Conservation (phyloP, 2,113 vertebrate species). For the Chionis minor region DNA sequence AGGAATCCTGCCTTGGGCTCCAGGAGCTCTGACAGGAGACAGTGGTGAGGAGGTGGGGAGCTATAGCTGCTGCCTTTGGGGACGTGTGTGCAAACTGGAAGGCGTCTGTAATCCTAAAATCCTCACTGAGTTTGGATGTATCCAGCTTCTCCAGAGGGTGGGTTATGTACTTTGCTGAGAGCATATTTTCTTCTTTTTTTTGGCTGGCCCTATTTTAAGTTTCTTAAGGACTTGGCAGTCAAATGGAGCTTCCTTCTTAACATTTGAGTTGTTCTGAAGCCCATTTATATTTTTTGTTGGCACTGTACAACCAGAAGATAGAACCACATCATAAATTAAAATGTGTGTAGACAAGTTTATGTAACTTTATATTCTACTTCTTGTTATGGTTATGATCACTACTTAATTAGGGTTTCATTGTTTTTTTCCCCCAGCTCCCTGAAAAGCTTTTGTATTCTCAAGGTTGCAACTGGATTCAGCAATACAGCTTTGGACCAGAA, state of each 20-base stretch:
- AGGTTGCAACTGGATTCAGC: conserved; percentile 87
- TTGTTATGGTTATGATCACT: neutral
- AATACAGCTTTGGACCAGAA: conserved; percentile 83
- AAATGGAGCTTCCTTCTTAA: neutral
- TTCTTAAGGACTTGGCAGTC: neutral
- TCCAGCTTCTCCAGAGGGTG: neutral
- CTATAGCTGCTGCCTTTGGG: neutral
- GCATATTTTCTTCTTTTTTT: neutral
- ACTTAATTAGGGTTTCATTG: neutral
- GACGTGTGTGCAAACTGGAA: rapidly evolving
- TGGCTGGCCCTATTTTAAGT: neutral
- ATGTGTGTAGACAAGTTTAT: neutral
- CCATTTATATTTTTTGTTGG: neutral
- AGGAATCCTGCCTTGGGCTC: neutral
- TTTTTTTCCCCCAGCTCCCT: conserved; percentile 70
- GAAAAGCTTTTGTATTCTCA: conserved; percentile 84
- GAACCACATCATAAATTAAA: neutral
- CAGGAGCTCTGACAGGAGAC: neutral
- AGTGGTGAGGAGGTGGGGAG: neutral
- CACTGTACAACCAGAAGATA: neutral
- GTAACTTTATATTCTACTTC: neutral
- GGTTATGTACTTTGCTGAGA: neutral
- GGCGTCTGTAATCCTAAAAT: neutral
- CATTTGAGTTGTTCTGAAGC: neutral
- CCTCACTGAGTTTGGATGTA: neutral